Conservation (phyloP, 1,140 invertebrate species). For the Bombus sibiricus region DNA sequence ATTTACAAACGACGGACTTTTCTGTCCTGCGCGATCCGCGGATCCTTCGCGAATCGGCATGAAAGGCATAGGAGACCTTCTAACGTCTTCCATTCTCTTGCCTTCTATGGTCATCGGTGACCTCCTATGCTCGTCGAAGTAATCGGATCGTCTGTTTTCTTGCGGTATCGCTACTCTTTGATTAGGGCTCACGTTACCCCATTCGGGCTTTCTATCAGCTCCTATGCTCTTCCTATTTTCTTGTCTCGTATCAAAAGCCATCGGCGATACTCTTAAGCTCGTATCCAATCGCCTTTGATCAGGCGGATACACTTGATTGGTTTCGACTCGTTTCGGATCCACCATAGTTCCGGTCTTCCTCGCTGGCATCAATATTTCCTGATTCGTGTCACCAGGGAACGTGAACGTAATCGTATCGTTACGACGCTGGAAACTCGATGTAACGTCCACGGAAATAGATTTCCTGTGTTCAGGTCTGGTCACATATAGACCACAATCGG, state of each 20-base stretch:
- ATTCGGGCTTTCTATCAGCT: constrained; percentile 75
- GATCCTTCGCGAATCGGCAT: constrained; percentile 77
- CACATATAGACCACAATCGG: constrained; percentile 75
- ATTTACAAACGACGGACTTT: constrained; percentile 76
- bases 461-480: constrained; percentile 78
- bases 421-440: constrained; percentile 73
- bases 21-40: constrained; percentile 75
- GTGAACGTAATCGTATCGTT: constrained; percentile 79
- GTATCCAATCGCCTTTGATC: constrained; percentile 76
- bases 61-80: constrained; percentile 80
- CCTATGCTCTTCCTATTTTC: constrained; percentile 72
- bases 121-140: constrained; percentile 80
- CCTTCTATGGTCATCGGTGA: constrained; percentile 79
- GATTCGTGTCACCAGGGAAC: constrained; percentile 73
- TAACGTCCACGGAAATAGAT: constrained; percentile 77
- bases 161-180: constrained; percentile 72
- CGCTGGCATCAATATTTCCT: constrained; percentile 63
- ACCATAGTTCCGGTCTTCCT: constrained; percentile 68
- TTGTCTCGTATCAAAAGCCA: constrained; percentile 76
- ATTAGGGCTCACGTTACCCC: constrained; percentile 78
- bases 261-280: constrained; percentile 75
- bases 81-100: constrained; percentile 77
- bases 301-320: constrained; percentile 69
- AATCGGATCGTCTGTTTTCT: constrained; percentile 79
- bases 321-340: constrained; percentile 73